Evolutionary conservation across 2,888 invertebrate genomes (phyloP), one percentile per base, ranked within the genome.

Genomic region (Abrostola tripartita): DNA sequence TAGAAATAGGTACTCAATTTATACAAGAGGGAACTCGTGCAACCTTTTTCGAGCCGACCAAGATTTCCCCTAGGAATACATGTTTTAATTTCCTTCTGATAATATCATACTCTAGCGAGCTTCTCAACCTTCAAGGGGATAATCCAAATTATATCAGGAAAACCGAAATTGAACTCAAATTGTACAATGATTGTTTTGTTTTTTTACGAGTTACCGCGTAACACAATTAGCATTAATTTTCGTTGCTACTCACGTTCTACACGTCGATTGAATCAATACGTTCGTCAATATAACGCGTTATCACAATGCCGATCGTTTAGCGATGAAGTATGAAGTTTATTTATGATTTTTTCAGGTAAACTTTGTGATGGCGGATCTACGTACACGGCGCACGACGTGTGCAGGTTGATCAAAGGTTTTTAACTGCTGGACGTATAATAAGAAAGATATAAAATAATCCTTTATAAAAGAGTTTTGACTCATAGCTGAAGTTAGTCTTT

Each of bases 211-310:
- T 59, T 66, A 55, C 65, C 41, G 40, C 38, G 71, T 75, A 75
- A 69, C 53, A 53, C 12, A 63, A 66, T 76, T 76, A 76, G 71
- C 78, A 38, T 64, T 35, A 62, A 77, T 69, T 62, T 65, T 61
- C 57, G 68, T 59, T 62, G 65, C 60, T 62, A 52, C 54, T 55
- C 61, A 55, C 64, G 68, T 63, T 68, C 63, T 38, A 65, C 54
- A 37, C 52, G 51, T 7, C 58, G 10, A 52, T 38, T 51, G 52
- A 67, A 54, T 54, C 58, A 50, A 59, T 59, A 44, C 11, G 6
- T 37, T 42, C 9, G 42, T 42, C 42, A 6, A 12, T 7, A 9
- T 41, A 37, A 35, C 35, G 35, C 24, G 44, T 47, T 47, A 47
- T 47, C 44, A 24, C 9, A 24, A 9, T 47, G 7, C n/a, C n/a